Percentiles rank a stretch among this genome's conserved stretches.
Evolutionary conservation across 2,888 invertebrate species (phyloP).

Genomic region (Drosophila kanekoi): DNA sequence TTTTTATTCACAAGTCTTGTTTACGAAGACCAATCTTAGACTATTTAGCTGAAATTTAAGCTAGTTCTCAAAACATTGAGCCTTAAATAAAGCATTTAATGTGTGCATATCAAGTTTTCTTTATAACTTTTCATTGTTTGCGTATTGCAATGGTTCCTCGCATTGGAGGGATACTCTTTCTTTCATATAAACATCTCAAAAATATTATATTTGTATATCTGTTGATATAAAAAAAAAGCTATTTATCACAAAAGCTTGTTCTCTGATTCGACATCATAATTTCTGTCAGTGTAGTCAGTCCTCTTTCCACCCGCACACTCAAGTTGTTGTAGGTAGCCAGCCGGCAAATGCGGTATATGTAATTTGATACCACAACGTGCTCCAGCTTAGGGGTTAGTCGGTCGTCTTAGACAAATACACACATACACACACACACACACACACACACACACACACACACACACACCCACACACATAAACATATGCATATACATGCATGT

Average conservation of each 20-base stretch:
- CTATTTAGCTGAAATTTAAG: too few species aligned
- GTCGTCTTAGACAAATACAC: conserved; percentile 7
- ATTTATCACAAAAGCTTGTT: neutral
- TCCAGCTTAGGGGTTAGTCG: conserved; percentile 37
- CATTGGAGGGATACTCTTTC: too few species aligned
- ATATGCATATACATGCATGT: neutral
- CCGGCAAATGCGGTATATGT: conserved; percentile 41
- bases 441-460: neutral
- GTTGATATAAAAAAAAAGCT: too few species aligned
- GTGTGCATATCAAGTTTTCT: too few species aligned
- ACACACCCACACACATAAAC: neutral
- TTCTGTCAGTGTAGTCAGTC: conserved; percentile 42
- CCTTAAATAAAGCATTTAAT: too few species aligned
- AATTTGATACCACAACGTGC: conserved; percentile 35
- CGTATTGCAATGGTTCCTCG: too few species aligned
- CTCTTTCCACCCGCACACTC: neutral
- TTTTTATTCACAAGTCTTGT: too few species aligned
- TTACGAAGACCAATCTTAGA: too few species aligned
- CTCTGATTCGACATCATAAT: neutral
- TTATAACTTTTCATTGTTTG: too few species aligned
- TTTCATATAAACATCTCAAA: neutral
- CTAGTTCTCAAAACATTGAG: too few species aligned
- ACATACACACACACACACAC: neutral
- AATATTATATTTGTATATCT: neutral
- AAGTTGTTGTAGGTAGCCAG: conserved; percentile 14